Conservation (phyloP, 2,113 vertebrate species). For the Charadrius vociferus region DNA sequence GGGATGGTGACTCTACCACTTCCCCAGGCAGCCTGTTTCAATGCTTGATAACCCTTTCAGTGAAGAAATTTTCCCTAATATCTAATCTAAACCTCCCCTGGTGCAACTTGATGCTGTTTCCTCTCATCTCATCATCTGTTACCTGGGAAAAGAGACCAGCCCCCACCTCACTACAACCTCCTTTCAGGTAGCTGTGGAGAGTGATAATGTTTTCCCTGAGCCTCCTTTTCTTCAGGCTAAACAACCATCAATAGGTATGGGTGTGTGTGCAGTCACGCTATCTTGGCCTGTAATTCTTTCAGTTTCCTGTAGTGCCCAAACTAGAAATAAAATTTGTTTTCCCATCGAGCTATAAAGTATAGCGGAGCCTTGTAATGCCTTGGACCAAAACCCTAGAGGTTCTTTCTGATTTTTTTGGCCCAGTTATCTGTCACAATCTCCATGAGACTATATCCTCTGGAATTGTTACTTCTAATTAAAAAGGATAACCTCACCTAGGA, state of each 20-base stretch:
- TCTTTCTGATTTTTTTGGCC: neutral
- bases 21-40: neutral
- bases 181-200: neutral
- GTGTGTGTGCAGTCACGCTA: neutral
- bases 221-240: neutral
- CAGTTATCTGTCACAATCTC: neutral
- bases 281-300: neutral
- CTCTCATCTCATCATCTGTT: neutral
- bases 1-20: neutral
- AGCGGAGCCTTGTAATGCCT: neutral
- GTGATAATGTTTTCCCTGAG: neutral
- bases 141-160: neutral
- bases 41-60: neutral
- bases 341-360: rapidly evolving
- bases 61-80: neutral
- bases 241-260: neutral
- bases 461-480: too few species aligned
- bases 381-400: neutral
- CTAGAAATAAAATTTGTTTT: neutral
- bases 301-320: neutral
- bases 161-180: neutral
- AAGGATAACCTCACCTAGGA: too few species aligned
- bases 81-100: neutral
- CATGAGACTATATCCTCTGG: neutral
- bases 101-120: neutral